These are phyloP conservation scores for Hydractinia symbiolongicarpus DNA, from an alignment of 30 jellyfish, hydroid and myxozoan species.

Conservation along the genomic window DNA sequence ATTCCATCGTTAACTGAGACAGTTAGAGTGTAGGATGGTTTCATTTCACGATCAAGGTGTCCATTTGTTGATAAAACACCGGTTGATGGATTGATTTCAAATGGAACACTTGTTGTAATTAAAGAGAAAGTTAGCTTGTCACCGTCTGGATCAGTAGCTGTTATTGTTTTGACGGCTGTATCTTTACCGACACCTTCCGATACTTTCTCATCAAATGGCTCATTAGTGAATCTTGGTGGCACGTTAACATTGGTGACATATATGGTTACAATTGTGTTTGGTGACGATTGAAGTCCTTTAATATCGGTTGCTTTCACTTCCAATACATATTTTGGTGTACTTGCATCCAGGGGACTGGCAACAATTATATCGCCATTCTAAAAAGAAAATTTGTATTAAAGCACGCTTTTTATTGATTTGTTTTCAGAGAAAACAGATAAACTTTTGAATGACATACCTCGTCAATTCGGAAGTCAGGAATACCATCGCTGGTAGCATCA, in stretches of 20 bases:
- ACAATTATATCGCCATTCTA: not conserved
- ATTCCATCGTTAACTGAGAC: constrained; percentile 55
- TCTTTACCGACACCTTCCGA: not conserved
- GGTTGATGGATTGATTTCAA: not conserved
- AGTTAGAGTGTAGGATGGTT: constrained; percentile 37
- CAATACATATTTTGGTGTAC: not conserved
- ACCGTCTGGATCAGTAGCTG: constrained; percentile 20
- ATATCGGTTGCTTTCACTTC: constrained; percentile 11
- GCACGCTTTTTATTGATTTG: too few relatives aligned
- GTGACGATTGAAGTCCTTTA: not conserved
- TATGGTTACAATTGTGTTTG: not conserved
- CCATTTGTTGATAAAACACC: not conserved
- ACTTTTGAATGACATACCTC: not conserved
- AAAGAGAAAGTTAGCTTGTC: not conserved
- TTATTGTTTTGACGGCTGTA: not conserved
- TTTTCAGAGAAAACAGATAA: too few relatives aligned
- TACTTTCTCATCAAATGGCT: constrained; percentile 1
- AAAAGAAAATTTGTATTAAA: not conserved
- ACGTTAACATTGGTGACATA: not conserved
- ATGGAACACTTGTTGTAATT: not conserved
- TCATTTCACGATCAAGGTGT: constrained; percentile 55
- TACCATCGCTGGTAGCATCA: constrained; percentile 1
- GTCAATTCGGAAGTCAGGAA: not conserved
- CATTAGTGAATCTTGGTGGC: not conserved
- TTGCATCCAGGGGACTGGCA: constrained; percentile 5